These are phyloP conservation scores for Xenotilapia caudafasciata DNA, from an alignment of 2,113 vertebrate genomes.

Conservation along the genomic window DNA sequence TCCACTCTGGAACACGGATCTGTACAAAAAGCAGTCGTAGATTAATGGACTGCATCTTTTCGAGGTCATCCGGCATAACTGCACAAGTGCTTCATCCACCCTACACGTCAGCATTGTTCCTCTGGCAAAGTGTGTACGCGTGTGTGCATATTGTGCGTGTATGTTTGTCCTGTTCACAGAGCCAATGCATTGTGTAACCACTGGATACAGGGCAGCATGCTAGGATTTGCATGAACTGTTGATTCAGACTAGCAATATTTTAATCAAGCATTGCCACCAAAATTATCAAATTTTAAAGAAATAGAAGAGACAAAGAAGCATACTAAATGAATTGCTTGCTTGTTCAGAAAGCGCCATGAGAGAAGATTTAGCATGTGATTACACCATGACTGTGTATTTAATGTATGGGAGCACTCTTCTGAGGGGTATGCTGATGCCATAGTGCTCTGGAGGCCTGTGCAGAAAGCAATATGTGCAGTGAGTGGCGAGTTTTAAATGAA, in stretches of 20 bases:
- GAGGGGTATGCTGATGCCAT: constrained; percentile 48
- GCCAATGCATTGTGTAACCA: constrained; percentile 70
- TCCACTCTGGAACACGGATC: constrained; percentile 44
- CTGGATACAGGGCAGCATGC: constrained; percentile 74
- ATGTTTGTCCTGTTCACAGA: constrained; percentile 61
- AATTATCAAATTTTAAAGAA: constrained; percentile 60
- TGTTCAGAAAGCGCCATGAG: constrained; percentile 41
- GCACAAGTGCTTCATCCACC: constrained; percentile 65
- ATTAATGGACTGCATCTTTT: constrained; percentile 54
- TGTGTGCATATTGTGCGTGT: constrained; percentile 6
- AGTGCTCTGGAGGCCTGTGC: constrained; percentile 55
- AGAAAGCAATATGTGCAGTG: constrained; percentile 77
- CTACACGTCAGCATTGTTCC: constrained; percentile 49
- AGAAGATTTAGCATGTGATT: constrained; percentile 55
- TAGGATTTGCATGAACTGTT: constrained; percentile 76
- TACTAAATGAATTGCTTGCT: constrained; percentile 60
- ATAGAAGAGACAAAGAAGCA: constrained; percentile 47
- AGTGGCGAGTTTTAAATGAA: constrained; percentile 63
- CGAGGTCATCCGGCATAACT: constrained; percentile 58
- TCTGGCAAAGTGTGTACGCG: constrained; percentile 46
- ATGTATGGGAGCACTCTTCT: constrained; percentile 24
- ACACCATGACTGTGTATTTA: constrained; percentile 32
- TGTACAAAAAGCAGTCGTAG: constrained; percentile 39
- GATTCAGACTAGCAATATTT: constrained; percentile 81
- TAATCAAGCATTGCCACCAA: constrained; percentile 72